Percentiles rank a stretch among this genome's conserved stretches.
Evolutionary conservation across 2,113 vertebrate genomes (phyloP).

Genomic region (Tyrannus savana): DNA sequence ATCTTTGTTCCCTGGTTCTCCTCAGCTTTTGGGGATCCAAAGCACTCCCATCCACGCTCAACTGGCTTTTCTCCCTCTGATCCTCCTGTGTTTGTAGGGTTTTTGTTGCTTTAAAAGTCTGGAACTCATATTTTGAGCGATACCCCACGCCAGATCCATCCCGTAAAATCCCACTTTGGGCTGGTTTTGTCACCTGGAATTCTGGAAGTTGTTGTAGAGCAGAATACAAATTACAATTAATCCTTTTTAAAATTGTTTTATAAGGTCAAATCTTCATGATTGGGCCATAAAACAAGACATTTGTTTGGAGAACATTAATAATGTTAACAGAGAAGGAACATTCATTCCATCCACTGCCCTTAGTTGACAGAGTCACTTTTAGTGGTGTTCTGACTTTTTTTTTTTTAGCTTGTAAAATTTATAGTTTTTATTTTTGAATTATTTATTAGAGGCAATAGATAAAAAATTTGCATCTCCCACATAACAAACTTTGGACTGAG

Average conservation of each 20-base stretch:
- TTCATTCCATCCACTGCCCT: neutral
- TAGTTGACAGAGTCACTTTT: neutral
- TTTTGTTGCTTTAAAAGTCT: neutral
- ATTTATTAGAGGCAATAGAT: neutral
- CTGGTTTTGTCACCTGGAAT: neutral
- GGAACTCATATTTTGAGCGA: neutral
- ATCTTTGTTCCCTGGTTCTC: neutral
- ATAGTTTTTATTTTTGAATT: neutral
- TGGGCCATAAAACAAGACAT: neutral
- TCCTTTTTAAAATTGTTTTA: neutral
- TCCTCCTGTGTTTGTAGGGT: neutral
- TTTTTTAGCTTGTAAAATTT: neutral
- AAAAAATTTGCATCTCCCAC: neutral
- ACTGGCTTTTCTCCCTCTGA: neutral
- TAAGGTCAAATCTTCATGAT: neutral
- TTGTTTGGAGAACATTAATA: neutral
- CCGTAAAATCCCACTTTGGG: neutral
- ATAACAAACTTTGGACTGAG: neutral
- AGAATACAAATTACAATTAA: too few species aligned
- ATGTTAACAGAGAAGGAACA: too few species aligned
- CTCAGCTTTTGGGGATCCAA: neutral
- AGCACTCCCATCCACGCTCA: neutral
- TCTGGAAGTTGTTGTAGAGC: neutral
- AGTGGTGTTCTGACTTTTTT: neutral
- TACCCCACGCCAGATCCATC: rapidly evolving